These are phyloP conservation scores for Sanderia malayensis DNA, from an alignment of 30 jellyfish, hydroid and myxozoan genomes.

Conservation along the genomic window DNA sequence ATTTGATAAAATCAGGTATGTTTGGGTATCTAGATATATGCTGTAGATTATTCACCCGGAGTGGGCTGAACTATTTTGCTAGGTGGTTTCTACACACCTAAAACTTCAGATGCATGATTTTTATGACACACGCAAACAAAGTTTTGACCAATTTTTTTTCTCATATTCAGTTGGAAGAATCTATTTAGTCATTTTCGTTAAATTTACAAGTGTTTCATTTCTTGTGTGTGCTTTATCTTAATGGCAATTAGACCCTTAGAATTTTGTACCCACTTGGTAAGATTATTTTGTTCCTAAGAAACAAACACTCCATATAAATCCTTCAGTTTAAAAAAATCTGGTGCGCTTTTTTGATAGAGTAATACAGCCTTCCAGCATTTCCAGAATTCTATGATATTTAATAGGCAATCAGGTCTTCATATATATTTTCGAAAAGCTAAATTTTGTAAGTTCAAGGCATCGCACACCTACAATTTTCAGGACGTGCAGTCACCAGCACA, in stretches of 20 bases:
- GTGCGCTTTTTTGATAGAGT: neutral
- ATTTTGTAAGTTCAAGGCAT: neutral
- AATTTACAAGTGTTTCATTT: too few species aligned
- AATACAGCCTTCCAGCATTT: neutral
- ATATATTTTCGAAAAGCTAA: neutral
- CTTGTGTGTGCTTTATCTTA: too few species aligned
- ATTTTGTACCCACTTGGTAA: too few species aligned
- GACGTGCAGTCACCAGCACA: constrained; percentile 1
- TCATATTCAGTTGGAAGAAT: too few species aligned
- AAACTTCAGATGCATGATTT: too few species aligned
- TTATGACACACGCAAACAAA: too few species aligned
- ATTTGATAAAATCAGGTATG: constrained; percentile 5
- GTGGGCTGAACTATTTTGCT: constrained; percentile 10
- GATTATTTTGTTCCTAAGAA: too few species aligned
- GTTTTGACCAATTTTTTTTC: too few species aligned
- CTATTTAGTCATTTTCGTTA: too few species aligned
- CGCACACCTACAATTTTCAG: constrained; percentile 1
- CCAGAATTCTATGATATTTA: neutral
- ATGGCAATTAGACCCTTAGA: too few species aligned
- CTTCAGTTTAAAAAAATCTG: neutral
- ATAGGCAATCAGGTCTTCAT: constrained; percentile 1
- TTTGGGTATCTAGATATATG: constrained; percentile 9
- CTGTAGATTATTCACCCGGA: constrained; percentile 3
- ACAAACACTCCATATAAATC: too few species aligned
- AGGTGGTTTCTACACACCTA: constrained; percentile 1